Evolutionary conservation across 2,888 invertebrate species (phyloP).

Genomic region (Meloe dianella): DNA sequence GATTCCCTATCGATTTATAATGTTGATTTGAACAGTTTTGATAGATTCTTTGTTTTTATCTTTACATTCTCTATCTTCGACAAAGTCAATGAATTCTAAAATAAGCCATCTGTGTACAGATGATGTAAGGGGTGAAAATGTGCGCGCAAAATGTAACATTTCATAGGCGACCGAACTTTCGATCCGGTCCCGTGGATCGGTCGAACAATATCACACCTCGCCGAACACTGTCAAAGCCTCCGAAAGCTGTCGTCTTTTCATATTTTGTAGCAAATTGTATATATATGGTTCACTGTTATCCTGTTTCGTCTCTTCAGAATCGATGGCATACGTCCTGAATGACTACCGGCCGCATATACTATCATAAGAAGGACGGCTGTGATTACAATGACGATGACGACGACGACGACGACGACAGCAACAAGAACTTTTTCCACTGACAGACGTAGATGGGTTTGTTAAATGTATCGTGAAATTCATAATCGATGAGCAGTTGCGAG

Average conservation of each 20-base stretch:
- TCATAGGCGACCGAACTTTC: conserved; percentile 52
- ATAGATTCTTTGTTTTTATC: background rate
- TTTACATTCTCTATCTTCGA: background rate
- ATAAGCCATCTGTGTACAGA: conserved; percentile 15
- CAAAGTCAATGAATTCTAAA: background rate
- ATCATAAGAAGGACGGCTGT: background rate
- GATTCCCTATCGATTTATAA: background rate
- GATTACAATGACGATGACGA: conserved; percentile 14
- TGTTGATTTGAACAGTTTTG: background rate
- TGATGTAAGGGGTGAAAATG: conserved; percentile 37
- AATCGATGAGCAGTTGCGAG: conserved; percentile 41
- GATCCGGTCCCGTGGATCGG: conserved; percentile 46
- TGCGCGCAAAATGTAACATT: conserved; percentile 51
- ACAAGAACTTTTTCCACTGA: conserved; percentile 25
- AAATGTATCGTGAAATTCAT: conserved; percentile 49
- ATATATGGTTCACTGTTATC: conserved; percentile 42
- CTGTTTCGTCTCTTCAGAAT: conserved; percentile 21
- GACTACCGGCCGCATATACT: background rate
- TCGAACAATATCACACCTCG: conserved; percentile 57
- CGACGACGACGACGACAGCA: conserved; percentile 1
- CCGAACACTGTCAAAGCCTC: conserved; percentile 55
- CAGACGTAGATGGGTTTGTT: conserved; percentile 44
- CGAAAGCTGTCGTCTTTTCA: conserved; percentile 54
- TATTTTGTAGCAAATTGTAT: conserved; percentile 52
- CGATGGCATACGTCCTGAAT: background rate